Percentiles rank a stretch among this genome's conserved stretches.
Evolutionary conservation across 2,797 vertebrate species (phyloP).

Genomic region (Pteronotus mesoamericanus): DNA sequence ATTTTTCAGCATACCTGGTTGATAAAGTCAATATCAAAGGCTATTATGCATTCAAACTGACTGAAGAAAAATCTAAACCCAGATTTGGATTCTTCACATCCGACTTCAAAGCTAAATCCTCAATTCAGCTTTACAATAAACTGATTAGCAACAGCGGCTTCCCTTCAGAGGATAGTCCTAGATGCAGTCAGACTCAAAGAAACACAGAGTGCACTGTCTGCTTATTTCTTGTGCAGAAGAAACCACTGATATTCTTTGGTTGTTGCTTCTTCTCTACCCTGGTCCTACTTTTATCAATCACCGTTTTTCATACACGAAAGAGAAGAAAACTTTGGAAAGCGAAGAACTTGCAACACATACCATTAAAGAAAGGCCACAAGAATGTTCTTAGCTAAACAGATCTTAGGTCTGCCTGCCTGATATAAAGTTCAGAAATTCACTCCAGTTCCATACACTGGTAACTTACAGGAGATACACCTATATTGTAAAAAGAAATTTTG

Average conservation of each 20-base stretch:
- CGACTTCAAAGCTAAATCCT: constrained; percentile 89
- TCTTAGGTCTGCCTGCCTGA: background rate
- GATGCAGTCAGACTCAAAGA: constrained; percentile 71
- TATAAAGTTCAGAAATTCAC: constrained; percentile 45
- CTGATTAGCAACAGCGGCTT: constrained; percentile 87
- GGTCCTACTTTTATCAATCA: constrained; percentile 82
- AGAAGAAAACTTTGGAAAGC: constrained; percentile 80
- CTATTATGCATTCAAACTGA: constrained; percentile 93
- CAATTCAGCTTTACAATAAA: constrained; percentile 86
- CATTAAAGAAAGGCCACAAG: constrained; percentile 66
- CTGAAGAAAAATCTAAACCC: constrained; percentile 89
- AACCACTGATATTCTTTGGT: constrained; percentile 88
- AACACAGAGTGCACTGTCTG: constrained; percentile 83
- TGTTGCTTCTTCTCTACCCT: constrained; percentile 86
- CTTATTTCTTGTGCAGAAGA: constrained; percentile 84
- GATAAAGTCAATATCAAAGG: constrained; percentile 92
- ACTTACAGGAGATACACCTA: background rate
- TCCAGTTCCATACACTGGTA: constrained; percentile 46
- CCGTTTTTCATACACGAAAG: constrained; percentile 83
- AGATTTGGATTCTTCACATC: constrained; percentile 92
- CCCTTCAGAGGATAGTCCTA: constrained; percentile 64
- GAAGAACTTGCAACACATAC: constrained; percentile 73
- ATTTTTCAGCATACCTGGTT: constrained; percentile 84
- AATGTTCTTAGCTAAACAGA: constrained; percentile 51
- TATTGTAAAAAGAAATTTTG: background rate